Conservation (phyloP, 1,140 invertebrate species). For the Achatina immaculata region DNA sequence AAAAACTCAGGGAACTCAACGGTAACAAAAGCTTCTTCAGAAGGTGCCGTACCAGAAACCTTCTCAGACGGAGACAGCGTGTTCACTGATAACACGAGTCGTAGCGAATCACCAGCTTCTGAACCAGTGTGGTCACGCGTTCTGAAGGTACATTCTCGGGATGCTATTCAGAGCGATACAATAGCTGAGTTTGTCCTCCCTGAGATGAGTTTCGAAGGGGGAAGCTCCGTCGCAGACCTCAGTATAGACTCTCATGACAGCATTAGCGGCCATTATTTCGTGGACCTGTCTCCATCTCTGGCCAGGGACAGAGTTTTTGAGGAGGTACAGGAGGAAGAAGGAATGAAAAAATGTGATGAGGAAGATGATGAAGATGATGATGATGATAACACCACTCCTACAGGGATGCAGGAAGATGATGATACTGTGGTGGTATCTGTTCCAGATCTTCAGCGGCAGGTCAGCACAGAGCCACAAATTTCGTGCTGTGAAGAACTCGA, state of each 20-base stretch:
- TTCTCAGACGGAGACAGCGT: constrained; percentile 64
- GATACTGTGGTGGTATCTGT: constrained; percentile 20
- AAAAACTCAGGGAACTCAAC: constrained; percentile 58
- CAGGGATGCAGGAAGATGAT: constrained; percentile 30
- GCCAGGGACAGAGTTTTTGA: neutral
- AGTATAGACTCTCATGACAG: constrained; percentile 24
- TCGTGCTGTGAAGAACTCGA: neutral
- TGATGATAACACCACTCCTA: constrained; percentile 33
- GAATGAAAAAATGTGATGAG: neutral
- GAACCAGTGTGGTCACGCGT: constrained; percentile 58
- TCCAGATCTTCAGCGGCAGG: constrained; percentile 29
- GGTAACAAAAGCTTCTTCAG: constrained; percentile 64
- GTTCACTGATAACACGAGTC: constrained; percentile 64
- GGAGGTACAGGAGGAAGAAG: neutral
- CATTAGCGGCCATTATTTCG: neutral
- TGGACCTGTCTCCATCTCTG: neutral
- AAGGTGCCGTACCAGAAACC: constrained; percentile 61
- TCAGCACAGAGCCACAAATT: neutral
- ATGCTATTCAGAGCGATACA: constrained; percentile 65
- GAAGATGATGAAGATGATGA: constrained; percentile 29
- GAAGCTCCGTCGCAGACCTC: constrained; percentile 38
- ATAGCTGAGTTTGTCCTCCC: constrained; percentile 53
- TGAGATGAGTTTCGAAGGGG: constrained; percentile 35
- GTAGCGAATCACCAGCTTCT: constrained; percentile 65
- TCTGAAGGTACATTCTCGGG: constrained; percentile 48